Percentiles rank a stretch among this genome's conserved stretches.
Evolutionary conservation across 1,140 invertebrate species (phyloP).

Genomic region (Rhopalosiphum padi): DNA sequence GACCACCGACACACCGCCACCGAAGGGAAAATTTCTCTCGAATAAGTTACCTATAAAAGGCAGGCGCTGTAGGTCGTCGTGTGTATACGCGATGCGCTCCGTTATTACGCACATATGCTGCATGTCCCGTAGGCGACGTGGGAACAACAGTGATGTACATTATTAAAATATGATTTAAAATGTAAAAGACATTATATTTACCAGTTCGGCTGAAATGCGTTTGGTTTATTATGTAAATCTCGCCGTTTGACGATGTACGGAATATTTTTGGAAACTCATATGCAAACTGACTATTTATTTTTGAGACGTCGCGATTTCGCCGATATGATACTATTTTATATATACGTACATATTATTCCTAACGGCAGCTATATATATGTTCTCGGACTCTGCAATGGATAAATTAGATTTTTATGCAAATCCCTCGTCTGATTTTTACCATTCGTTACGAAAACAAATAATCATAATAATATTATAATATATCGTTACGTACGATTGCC

Average conservation of each 20-base stretch:
- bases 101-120: neutral
- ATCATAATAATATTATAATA: neutral
- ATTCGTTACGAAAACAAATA: neutral
- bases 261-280: neutral
- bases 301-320: neutral
- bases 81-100: neutral
- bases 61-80: neutral
- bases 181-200: neutral
- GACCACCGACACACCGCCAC: neutral
- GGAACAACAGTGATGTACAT: neutral
- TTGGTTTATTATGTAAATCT: neutral
- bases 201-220: neutral
- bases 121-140: neutral
- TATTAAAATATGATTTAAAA: neutral
- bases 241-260: neutral
- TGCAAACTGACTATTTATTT: neutral
- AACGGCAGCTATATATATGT: neutral
- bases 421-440: neutral
- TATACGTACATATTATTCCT: neutral
- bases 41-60: neutral
- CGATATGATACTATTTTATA: neutral
- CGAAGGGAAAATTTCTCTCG: neutral
- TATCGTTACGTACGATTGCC: neutral
- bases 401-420: slow-evolving; percentile 29
- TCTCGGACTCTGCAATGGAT: neutral